Evolutionary conservation across 2,888 invertebrate genomes (phyloP), one percentile per base, ranked within the genome.

Genomic region (Odontocerum albicorne): DNA sequence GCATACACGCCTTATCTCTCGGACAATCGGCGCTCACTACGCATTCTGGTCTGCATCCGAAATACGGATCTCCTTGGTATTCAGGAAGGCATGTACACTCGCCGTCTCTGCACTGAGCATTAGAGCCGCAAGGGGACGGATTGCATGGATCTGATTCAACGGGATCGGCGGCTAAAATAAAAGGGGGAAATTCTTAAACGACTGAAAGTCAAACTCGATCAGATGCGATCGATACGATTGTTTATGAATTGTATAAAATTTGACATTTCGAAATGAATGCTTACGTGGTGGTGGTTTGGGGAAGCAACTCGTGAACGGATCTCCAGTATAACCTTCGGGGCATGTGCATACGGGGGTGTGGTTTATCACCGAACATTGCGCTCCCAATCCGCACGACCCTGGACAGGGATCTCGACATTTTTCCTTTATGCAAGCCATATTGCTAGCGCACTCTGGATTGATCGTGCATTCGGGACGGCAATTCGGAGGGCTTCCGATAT

Each of bases 41-140:
- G 66, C 89, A 89, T 68, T 88, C 88, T 6, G 88, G 91, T 62
- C 89, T 80, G 67, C 91, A 92, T 36, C 85, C 87, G 38, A 81
- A 69, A 63, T 87, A 88, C 0, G 91, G 90, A 72, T 91, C 87
- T 21, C 91, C 92, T 61, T 82, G 82, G 65, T 86, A 90, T 65
- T 88, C 86, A 1, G 82, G 75, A 32, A 87, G 67, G 68, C 92
- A 92, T 17, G 80, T 81, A 65, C 90, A 90, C 56, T 81, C 70
- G 43, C 88, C 88, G 63, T 86, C 76, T 55, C 72, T 65, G 67
- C 90, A 90, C 64, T 82, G 74, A 1, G 92, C 80, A 68, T 91
- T 91, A 7, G 87, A 72, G 10, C 91, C 84, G 69, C 87, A 87
- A 2, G 86, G 86, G 21, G 82, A 82, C 39, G 83, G 83, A 66